Conservation (phyloP, 2,888 invertebrate species). For the Leptothorax acervorum region DNA sequence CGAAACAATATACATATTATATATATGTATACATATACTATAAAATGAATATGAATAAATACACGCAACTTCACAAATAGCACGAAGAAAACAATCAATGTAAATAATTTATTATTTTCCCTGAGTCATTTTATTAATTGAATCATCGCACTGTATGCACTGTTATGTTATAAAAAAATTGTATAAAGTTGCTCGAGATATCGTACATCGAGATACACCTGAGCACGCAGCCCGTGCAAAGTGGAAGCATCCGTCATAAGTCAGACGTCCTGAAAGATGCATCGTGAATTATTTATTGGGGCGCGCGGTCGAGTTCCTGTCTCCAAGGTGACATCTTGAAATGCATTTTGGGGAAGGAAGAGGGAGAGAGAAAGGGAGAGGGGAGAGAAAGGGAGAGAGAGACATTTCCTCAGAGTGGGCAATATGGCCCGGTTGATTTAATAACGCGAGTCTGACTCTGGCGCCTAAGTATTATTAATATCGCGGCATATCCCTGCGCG, state of each 20-base stretch:
- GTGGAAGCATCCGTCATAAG: constrained; percentile 56
- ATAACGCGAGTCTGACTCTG: constrained; percentile 71
- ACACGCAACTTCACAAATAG: neutral
- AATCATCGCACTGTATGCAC: neutral
- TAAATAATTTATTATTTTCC: neutral
- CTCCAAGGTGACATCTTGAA: constrained; percentile 38
- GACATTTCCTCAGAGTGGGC: constrained; percentile 20
- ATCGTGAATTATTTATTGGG: constrained; percentile 44
- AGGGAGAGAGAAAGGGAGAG: neutral
- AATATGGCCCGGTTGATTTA: constrained; percentile 72
- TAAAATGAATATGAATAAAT: neutral
- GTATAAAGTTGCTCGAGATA: neutral
- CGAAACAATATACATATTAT: neutral
- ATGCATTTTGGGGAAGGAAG: constrained; percentile 22
- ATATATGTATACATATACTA: no score
- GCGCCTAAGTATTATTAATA: constrained; percentile 78
- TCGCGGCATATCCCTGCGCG: constrained; percentile 51
- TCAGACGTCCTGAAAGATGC: constrained; percentile 55
- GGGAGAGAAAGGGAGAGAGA: neutral
- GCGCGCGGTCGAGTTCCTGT: constrained; percentile 34
- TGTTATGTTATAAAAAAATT: neutral
- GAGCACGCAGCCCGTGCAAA: constrained; percentile 2
- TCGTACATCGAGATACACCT: constrained; percentile 6
- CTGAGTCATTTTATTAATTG: neutral
- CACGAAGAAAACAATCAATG: neutral